Base-by-base conservation (phyloP, 1,140 invertebrate species). In the Drosophila lacertosa region DNA sequence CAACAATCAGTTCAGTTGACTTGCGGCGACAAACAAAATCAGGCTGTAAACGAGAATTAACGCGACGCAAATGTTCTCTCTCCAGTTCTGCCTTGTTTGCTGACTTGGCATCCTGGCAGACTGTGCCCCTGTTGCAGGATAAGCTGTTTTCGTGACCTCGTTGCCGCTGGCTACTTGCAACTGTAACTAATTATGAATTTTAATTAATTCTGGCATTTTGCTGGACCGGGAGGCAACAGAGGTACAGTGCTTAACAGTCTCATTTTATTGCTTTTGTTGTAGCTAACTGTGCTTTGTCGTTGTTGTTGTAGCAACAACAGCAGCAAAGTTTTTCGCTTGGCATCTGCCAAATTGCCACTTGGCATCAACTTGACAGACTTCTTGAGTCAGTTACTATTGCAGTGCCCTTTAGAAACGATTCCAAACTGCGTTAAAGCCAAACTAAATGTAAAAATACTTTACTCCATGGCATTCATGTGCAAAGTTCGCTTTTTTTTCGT, bases 131-230 rank as follows among this genome's bases (percentile, higher is more conserved):
- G 16, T 10, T 18, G 50, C 42, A 35, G 69, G 70, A 78, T 77
- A 73, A 70, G 76, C 63, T 65, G 54, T 47, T 51, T 53, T 75
- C 22, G 58, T 75, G 77, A 74, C 75, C 77, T 80, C 71, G 59
- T 74, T 60, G 64, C 42, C 39, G 37, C 13, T 33, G 18, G 45
- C 54, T 54, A 59, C 47, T 54, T 77, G 69, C 69, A 68, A 74
- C 66, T 79, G 76, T 35, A 79, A 74, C 77, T 79, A 80, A 79
- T 79, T 79, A 79, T 80, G 77, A 79, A 79, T 79, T 79, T 79
- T 79, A 79, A 79, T 79, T 80, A 79, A 71, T 76, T 80, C 71
- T 80, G 71, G 71, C 50, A 71, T 80, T 70, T 74, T 60, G 67
- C 63, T 50, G 26, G 11, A 47, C 6, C 7, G 44, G 0, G n/a